phyloP scores from a whole-genome alignment of 2,113 vertebrate species.

The Gallinago media region DNA sequence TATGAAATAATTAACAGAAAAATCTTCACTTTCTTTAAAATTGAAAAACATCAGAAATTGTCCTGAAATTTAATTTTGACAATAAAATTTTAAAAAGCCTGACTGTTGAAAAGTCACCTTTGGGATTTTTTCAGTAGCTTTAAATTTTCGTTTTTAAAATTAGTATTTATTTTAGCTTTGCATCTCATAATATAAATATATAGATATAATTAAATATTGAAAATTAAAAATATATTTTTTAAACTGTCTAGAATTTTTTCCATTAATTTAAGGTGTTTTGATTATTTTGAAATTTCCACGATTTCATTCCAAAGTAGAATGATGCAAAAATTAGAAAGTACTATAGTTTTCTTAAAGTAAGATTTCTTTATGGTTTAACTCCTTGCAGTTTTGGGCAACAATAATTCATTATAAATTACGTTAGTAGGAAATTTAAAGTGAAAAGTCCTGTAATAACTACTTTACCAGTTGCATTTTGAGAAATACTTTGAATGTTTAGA shows the following conservation, averaged over 20 bases:
- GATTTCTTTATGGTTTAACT: neutral
- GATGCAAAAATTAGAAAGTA: neutral
- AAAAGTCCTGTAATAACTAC: neutral
- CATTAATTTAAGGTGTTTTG: neutral
- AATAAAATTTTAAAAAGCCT: neutral
- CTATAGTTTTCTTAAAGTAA: neutral
- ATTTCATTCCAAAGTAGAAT: neutral
- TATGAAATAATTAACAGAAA: neutral
- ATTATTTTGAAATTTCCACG: neutral
- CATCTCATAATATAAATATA: neutral
- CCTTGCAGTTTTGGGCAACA: neutral
- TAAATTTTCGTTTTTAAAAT: neutral
- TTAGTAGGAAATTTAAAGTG: neutral
- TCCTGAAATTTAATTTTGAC: neutral
- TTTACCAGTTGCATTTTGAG: neutral
- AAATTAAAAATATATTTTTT: neutral
- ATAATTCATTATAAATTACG: neutral
- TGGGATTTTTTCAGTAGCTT: neutral
- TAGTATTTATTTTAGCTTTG: neutral
- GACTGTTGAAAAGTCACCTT: neutral
- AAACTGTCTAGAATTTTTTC: neutral
- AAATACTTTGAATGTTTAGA: neutral
- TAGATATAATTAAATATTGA: neutral
- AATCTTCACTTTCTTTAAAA: neutral
- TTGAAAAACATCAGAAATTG: neutral